Percentiles rank a stretch among this genome's conserved stretches.
Conservation (phyloP, 2,888 invertebrate genomes). For the Habroteleia sp. region DNA sequence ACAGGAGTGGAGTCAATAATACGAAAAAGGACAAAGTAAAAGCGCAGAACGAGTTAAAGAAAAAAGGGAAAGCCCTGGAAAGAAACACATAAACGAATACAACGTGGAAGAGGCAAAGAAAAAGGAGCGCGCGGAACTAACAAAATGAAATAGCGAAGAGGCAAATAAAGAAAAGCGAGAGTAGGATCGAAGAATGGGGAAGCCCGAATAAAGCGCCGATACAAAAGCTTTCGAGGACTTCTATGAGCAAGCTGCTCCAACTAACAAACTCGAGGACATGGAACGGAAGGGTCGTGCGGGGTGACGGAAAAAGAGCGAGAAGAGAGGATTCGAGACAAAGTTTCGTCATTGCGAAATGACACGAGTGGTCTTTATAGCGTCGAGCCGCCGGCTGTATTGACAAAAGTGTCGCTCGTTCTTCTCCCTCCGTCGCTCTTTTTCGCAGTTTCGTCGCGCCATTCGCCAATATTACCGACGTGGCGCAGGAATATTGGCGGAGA, state of each 20-base stretch:
- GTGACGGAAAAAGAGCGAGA: conserved; percentile 66
- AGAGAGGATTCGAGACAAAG: conserved; percentile 82
- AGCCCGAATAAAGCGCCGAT: conserved; percentile 64
- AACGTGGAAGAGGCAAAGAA: conserved; percentile 28
- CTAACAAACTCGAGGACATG: conserved; percentile 68
- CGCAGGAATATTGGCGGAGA: conserved; percentile 67
- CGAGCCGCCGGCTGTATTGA: conserved; percentile 81
- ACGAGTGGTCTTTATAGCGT: conserved; percentile 84
- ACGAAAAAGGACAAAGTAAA: conserved; percentile 3
- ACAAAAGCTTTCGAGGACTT: conserved; percentile 65
- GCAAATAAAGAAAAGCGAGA: conserved; percentile 57
- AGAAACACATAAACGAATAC: conserved; percentile 36
- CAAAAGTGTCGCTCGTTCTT: conserved; percentile 82
- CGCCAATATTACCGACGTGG: conserved; percentile 80
- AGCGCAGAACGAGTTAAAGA: conserved; percentile 10
- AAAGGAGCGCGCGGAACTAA: conserved; percentile 35
- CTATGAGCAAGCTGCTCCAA: conserved; percentile 72
- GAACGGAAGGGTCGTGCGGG: conserved; percentile 56
- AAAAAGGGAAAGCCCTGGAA: conserved; percentile 19
- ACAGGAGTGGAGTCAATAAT: conserved; percentile 17
- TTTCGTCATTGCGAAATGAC: conserved; percentile 84
- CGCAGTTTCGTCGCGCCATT: conserved; percentile 75
- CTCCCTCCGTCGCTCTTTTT: conserved; percentile 66
- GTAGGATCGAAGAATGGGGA: conserved; percentile 54
- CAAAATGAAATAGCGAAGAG: conserved; percentile 62